Evolutionary conservation across 2,888 invertebrate species (phyloP).

Genomic region (Phyllotreta cruciferae): DNA sequence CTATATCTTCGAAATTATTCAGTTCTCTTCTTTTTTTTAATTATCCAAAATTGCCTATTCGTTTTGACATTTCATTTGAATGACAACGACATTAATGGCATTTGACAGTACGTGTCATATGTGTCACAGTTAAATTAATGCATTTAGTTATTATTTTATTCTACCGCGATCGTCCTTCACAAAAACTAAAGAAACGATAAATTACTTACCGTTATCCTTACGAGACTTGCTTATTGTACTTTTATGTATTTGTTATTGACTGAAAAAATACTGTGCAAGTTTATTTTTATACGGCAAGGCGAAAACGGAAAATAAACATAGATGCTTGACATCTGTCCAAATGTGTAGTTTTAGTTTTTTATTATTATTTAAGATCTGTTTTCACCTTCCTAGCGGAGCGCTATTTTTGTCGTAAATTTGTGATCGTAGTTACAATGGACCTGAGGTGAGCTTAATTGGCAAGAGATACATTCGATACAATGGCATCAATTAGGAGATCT

Average conservation of each 20-base stretch:
- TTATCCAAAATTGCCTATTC: too few relatives aligned
- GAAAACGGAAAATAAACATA: slow-evolving; percentile 47
- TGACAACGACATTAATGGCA: too few relatives aligned
- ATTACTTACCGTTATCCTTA: slow-evolving; percentile 42
- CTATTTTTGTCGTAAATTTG: slow-evolving; percentile 43
- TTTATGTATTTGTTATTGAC: slow-evolving; percentile 25
- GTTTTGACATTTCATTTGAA: too few relatives aligned
- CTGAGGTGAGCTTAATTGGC: slow-evolving; percentile 49
- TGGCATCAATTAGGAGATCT: slow-evolving; percentile 69
- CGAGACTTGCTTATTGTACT: slow-evolving; percentile 36
- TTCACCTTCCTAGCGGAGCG: slow-evolving; percentile 42
- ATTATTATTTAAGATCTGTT: slow-evolving; percentile 37
- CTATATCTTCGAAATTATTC: too few relatives aligned
- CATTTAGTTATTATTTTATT: neutral
- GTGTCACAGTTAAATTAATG: too few relatives aligned
- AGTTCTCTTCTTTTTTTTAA: too few relatives aligned
- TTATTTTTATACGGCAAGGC: slow-evolving; percentile 36
- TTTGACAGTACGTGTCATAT: too few relatives aligned
- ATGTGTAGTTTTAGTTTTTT: slow-evolving; percentile 40
- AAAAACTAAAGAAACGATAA: slow-evolving; percentile 32
- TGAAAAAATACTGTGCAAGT: slow-evolving; percentile 44
- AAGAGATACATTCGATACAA: slow-evolving; percentile 42
- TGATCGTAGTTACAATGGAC: slow-evolving; percentile 47
- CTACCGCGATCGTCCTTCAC: slow-evolving; percentile 36
- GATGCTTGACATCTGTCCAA: slow-evolving; percentile 43